phyloP scores from a whole-genome alignment of 2,113 vertebrate genomes.

The Podocnemis expansa region DNA sequence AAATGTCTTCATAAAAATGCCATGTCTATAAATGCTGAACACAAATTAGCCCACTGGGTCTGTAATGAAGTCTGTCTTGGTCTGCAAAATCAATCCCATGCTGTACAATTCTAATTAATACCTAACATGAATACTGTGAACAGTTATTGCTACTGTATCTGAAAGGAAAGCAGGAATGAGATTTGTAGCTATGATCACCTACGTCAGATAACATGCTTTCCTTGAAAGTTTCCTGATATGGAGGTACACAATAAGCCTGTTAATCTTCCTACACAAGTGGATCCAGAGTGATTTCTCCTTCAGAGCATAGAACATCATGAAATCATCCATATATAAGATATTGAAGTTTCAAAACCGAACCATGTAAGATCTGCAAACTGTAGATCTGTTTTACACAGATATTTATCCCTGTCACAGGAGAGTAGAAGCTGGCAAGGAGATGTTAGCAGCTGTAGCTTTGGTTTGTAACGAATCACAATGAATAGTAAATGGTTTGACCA shows the following conservation, averaged over 20 bases:
- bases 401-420: neutral
- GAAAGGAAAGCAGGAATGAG: neutral
- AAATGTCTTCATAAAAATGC: neutral
- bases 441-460: neutral
- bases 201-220: neutral
- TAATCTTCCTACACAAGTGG: neutral
- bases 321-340: neutral
- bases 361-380: neutral
- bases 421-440: neutral
- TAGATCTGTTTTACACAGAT: neutral
- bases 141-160: neutral
- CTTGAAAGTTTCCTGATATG: neutral
- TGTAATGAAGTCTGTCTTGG: neutral
- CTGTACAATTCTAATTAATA: neutral
- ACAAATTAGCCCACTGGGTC: neutral
- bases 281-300: neutral
- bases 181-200: neutral
- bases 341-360: neutral
- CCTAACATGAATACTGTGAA: neutral
- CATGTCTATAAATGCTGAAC: neutral
- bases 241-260: neutral
- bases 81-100: neutral
- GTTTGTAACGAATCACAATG: neutral
- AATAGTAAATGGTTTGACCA: slow-evolving; percentile 4
- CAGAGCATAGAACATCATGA: neutral